Conservation (phyloP, 1,140 invertebrate species). For the Choristoneura fumiferana region DNA sequence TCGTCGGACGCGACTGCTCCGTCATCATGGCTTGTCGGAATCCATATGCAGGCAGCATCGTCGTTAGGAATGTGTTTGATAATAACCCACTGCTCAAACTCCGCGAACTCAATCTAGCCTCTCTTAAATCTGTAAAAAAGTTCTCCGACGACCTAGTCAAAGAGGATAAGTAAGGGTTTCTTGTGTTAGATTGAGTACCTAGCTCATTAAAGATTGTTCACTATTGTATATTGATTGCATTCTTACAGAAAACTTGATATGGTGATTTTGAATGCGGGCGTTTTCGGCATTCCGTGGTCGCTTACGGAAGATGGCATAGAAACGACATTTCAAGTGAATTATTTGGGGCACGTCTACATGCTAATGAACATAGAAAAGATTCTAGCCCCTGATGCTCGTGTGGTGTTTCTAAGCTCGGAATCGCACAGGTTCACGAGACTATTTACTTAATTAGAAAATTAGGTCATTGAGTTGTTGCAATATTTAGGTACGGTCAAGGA, state of each 20-base stretch:
- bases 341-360: slow-evolving; percentile 92
- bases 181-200: too few relatives aligned
- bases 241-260: slow-evolving; percentile 88
- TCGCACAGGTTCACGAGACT: slow-evolving; percentile 87
- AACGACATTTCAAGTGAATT: slow-evolving; percentile 92
- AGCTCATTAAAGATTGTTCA: too few relatives aligned
- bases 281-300: slow-evolving; percentile 88
- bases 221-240: too few relatives aligned
- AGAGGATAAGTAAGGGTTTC: slow-evolving; percentile 42
- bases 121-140: slow-evolving; percentile 55
- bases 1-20: slow-evolving; percentile 91
- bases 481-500: too few relatives aligned
- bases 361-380: slow-evolving; percentile 86
- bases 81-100: slow-evolving; percentile 38
- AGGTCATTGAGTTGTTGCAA: too few relatives aligned
- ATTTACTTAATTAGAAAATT: too few relatives aligned
- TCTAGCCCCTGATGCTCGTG: slow-evolving; percentile 82
- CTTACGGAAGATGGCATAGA: slow-evolving; percentile 92
- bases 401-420: slow-evolving; percentile 94
- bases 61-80: slow-evolving; percentile 41
- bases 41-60: slow-evolving; percentile 47
- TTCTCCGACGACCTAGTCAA: slow-evolving; percentile 47
- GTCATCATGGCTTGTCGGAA: slow-evolving; percentile 66
- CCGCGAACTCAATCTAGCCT: slow-evolving; percentile 55
- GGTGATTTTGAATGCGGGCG: slow-evolving; percentile 94